Conservation (phyloP, 64 coral and sea anemone species). For the Anthopleura sola region DNA sequence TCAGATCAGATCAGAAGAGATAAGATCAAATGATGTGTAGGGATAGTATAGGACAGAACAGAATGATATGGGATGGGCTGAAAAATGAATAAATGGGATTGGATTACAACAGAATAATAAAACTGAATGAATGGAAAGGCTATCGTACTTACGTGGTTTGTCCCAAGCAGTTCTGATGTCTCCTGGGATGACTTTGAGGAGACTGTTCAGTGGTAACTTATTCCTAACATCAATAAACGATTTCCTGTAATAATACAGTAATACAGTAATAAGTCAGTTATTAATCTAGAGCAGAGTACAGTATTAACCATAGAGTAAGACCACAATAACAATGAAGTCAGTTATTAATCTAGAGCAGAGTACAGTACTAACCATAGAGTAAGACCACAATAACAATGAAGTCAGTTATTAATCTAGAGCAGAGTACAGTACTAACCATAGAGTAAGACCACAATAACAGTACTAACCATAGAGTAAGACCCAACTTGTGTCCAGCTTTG, state of each 20-base stretch:
- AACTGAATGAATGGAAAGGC: background rate
- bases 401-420: background rate
- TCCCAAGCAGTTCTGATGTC: slow-evolving; percentile 64
- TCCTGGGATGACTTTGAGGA: slow-evolving; percentile 46
- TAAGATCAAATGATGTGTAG: too few species aligned
- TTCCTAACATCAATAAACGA: slow-evolving; percentile 70
- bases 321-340: too few species aligned
- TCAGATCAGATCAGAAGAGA: background rate
- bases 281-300: too few species aligned
- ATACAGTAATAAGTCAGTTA: background rate
- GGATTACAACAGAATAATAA: background rate
- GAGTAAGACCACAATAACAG: too few species aligned
- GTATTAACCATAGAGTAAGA: too few species aligned
- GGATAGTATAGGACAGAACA: background rate
- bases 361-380: too few species aligned
- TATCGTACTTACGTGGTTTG: slow-evolving; percentile 36
- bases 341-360: too few species aligned
- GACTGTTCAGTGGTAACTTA: slow-evolving; percentile 32
- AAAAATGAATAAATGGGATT: background rate
- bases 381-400: too few species aligned
- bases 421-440: too few species aligned
- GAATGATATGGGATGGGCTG: background rate
- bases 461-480: slow-evolving; percentile 63
- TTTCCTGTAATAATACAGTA: slow-evolving; percentile 47
- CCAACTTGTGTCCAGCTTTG: slow-evolving; percentile 57